Evolutionary conservation across 2,113 vertebrate species (phyloP), one percentile per base, ranked within the genome.

Genomic region (Thamnaconus septentrionalis): DNA sequence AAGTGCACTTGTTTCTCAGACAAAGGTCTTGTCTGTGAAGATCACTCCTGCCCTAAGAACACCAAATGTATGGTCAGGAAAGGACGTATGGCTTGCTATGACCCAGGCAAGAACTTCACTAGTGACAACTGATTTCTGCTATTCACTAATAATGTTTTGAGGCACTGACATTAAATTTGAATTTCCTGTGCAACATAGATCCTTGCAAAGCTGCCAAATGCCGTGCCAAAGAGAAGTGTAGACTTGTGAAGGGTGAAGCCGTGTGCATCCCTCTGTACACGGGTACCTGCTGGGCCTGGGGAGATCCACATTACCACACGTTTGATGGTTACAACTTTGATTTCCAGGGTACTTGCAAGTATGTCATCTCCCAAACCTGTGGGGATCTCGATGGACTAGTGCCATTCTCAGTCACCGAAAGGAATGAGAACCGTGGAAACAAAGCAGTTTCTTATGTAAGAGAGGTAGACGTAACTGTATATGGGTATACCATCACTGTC

Each of bases 291-390:
- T 76, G 90, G 73, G 91, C 79, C 0, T 91, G 84, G 3, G 93
- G 94, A 0, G 93, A 93, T 69, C 91, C 92, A 3, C 93, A 94
- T 75, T 94, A 92, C 10, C 64, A 87, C 70, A 93, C 85, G 54
- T 95, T 92, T 46, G 94, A 95, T 40, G 88, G 91, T 5, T 73
- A 73, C 54, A 85, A 87, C 67, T 93, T 83, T 5, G 58, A 94
- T 78, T 94, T 94, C 84, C 93, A 93, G 75, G 94, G 94, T 53
- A 91, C 90, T 53, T 94, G 94, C 70, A 86, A 79, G 0, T 94
- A 94, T 71, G 62, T 44, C 55, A 80, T 96, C 64, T 91, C 90
- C 0, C 75, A 90, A 3, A 83, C 72, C 44, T 91, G 90, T 2
- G 90, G 90, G 0, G 69, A 76, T 0, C 70, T 92, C 56, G 1